Conservation (phyloP, 1,140 invertebrate species). For the Ladona fulva region DNA sequence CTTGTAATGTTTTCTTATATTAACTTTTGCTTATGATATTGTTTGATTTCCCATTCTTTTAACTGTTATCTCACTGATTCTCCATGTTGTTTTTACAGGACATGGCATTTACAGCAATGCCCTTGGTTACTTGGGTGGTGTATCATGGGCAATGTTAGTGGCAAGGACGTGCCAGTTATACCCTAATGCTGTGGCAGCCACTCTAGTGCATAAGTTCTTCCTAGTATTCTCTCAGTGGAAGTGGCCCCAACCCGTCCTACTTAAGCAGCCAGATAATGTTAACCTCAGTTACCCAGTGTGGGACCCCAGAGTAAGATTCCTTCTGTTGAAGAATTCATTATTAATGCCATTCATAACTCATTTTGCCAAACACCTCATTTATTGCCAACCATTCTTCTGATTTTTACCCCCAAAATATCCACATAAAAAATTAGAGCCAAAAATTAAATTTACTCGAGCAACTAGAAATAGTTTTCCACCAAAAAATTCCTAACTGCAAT, state of each 20-base stretch:
- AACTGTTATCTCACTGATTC: neutral
- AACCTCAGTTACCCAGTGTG: conserved; percentile 88
- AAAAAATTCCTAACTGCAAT: no score
- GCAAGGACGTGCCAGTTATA: conserved; percentile 97
- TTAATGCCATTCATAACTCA: no score
- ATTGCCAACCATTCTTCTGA: no score
- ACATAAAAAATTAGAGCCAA: no score
- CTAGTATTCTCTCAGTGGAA: conserved; percentile 95
- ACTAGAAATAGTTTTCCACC: no score
- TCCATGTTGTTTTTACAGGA: no score
- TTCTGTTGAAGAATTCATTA: no score
- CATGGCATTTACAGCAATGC: conserved; percentile 98
- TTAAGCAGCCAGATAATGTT: conserved; percentile 82
- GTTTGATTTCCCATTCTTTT: no score
- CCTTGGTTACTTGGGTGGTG: conserved; percentile 94
- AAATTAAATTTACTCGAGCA: no score
- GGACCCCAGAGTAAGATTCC: conserved; percentile 78
- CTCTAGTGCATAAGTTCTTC: conserved; percentile 96
- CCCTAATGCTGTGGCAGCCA: conserved; percentile 91
- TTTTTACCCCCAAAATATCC: no score
- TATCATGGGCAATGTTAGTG: conserved; percentile 99
- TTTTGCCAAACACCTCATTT: no score
- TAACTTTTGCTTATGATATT: neutral
- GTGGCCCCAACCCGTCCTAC: conserved; percentile 94
- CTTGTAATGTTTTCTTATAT: neutral